Percentiles rank a stretch among this genome's conserved stretches.
Conservation (phyloP, 2,888 invertebrate genomes). For the Scotopteryx bipunctaria region DNA sequence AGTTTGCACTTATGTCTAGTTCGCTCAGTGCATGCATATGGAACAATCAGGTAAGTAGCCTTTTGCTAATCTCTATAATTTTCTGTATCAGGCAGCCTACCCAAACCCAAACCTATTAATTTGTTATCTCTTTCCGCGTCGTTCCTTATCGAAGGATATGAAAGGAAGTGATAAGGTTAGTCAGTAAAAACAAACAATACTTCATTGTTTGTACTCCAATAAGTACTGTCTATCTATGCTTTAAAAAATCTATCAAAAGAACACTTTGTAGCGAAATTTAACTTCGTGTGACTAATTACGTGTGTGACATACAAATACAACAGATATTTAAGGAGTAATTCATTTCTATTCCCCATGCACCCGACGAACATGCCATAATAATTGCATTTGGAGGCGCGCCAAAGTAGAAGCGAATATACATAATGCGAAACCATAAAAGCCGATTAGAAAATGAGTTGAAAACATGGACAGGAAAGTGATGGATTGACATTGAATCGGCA, state of each 20-base stretch:
- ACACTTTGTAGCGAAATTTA: no score
- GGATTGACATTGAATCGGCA: constrained; percentile 18
- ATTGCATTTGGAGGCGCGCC: constrained; percentile 36
- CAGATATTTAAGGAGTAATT: no score
- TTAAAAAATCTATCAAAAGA: no score
- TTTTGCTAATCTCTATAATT: neutral
- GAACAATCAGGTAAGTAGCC: no score
- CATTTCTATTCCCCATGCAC: constrained; percentile 35
- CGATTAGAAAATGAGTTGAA: constrained; percentile 27
- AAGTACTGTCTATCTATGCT: no score
- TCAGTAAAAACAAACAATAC: constrained; percentile 14
- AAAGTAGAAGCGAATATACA: constrained; percentile 31
- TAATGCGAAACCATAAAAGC: constrained; percentile 25
- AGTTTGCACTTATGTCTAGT: neutral
- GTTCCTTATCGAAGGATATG: constrained; percentile 15
- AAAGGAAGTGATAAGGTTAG: constrained; percentile 13
- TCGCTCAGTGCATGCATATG: neutral
- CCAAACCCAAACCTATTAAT: neutral
- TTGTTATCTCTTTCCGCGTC: constrained; percentile 11
- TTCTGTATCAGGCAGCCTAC: no score
- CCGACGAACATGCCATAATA: constrained; percentile 31
- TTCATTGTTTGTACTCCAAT: constrained; percentile 11
- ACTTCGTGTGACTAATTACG: neutral
- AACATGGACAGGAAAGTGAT: constrained; percentile 16
- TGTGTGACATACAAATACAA: no score